Evolutionary conservation across 2,797 vertebrate genomes (phyloP), one percentile per base, ranked within the genome.

Genomic region (Poeciliopsis paucimaculata): DNA sequence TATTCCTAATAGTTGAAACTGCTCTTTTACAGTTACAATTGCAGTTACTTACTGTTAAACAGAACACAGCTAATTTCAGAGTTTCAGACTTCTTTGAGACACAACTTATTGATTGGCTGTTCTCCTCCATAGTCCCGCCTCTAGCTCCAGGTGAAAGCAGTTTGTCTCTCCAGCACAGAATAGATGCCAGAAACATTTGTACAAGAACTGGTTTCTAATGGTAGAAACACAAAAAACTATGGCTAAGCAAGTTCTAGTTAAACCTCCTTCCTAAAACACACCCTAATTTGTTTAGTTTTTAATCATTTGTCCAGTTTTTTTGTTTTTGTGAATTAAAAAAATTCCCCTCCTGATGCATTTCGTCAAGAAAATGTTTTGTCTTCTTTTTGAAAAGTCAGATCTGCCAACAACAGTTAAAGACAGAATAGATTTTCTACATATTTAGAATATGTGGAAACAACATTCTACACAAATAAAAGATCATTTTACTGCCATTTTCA

Each of bases 381-480:
- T 87, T 87, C 76, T 82, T 88, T 87, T 84, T 26, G 76, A 89
- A 85, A 89, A 88, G 87, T 86, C 88, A 85, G 72, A 87, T 34
- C 88, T 91, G 87, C 91, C 91, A 89, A 88, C 83, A 83, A 80
- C 77, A 80, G 72, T 92, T 91, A 88, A 60, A 86, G 88, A 82
- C 62, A 0, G 36, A 90, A 90, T 89, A 78, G 41, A 49, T 90
- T 86, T 80, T 53, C 76, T 79, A 51, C 82, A 47, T 75, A n/a
- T 53, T 73, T 62, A 34, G 31, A 34, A 34, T 34, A 34, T n/a
- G 72, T 62, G 77, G 2, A 34, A 34, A 34, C 31, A 34, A 34
- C 31, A 34, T 34, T 34, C 77, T 72, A 83, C 11, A 66, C 64
- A 55, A 80, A 49, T 3, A 85, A 82, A 90, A 92, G 88, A 87